Percentiles rank a stretch among this genome's conserved stretches.
Conservation (phyloP, 2,888 invertebrate genomes). For the Subacronicta megacephala region DNA sequence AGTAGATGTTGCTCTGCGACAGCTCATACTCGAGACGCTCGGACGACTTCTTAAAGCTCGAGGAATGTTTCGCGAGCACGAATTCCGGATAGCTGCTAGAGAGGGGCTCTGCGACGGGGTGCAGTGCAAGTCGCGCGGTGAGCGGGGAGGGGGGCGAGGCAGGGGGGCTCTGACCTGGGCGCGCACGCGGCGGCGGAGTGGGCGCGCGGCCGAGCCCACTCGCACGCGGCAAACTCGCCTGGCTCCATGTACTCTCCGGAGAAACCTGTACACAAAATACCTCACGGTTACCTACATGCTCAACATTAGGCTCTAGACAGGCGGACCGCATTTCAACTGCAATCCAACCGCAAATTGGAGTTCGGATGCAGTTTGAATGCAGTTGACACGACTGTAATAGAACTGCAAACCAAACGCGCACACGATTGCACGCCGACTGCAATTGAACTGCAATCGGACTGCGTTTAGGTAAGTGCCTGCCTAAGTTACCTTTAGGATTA, state of each 20-base stretch:
- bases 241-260: constrained; percentile 89
- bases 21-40: constrained; percentile 90
- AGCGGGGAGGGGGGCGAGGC: constrained; percentile 56
- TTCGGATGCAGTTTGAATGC: too few species aligned
- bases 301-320: too few species aligned
- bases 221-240: constrained; percentile 79
- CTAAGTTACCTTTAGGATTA: too few species aligned
- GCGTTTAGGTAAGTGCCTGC: too few species aligned
- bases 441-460: too few species aligned
- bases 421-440: too few species aligned
- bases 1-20: constrained; percentile 89
- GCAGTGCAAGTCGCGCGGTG: constrained; percentile 72
- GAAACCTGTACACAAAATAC: constrained; percentile 70
- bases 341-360: too few species aligned
- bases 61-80: constrained; percentile 82
- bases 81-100: constrained; percentile 87
- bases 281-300: not conserved
- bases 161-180: constrained; percentile 61
- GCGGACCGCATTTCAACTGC: too few species aligned
- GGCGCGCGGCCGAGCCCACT: constrained; percentile 84
- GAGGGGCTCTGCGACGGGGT: constrained; percentile 65
- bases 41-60: constrained; percentile 81
- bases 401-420: too few species aligned
- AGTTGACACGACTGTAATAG: too few species aligned
- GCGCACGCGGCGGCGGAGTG: constrained; percentile 87